Conservation (phyloP, 2,113 vertebrate species). For the Oncorhynchus kisutch region DNA sequence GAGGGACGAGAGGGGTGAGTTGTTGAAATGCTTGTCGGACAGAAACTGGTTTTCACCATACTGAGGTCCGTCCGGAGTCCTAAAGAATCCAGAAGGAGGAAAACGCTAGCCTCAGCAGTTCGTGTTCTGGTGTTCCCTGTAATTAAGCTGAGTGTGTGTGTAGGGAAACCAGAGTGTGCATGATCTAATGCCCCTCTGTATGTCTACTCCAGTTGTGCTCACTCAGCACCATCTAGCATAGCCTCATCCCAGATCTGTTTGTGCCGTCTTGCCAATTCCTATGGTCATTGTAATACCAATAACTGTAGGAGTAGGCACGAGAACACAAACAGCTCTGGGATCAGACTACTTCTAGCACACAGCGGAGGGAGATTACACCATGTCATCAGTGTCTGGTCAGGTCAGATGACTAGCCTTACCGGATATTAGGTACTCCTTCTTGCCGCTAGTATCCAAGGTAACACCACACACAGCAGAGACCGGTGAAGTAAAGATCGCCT, state of each 20-base stretch:
- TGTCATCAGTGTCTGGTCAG: neutral
- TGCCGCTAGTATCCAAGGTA: constrained; percentile 87
- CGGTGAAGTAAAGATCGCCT: constrained; percentile 89
- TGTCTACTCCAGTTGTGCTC: constrained; percentile 26
- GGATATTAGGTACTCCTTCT: constrained; percentile 97
- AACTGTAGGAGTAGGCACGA: neutral
- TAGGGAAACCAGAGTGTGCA: constrained; percentile 67
- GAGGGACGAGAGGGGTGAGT: neutral
- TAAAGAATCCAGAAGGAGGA: constrained; percentile 46
- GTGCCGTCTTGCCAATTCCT: neutral
- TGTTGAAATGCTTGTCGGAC: neutral
- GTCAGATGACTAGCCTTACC: constrained; percentile 66
- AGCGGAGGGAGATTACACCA: no score
- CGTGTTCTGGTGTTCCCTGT: constrained; percentile 65
- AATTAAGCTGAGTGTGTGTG: constrained; percentile 67
- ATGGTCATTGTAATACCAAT: neutral
- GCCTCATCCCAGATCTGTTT: neutral
- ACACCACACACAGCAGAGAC: constrained; percentile 93
- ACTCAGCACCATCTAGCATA: constrained; percentile 30
- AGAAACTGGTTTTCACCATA: neutral
- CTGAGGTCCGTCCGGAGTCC: constrained; percentile 5
- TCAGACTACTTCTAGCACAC: neutral
- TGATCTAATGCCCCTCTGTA: constrained; percentile 49
- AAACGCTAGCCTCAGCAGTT: constrained; percentile 70
- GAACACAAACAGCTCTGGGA: neutral